Evolutionary conservation across 2,888 invertebrate species (phyloP).

Genomic region (Fissipunctia ypsillon): DNA sequence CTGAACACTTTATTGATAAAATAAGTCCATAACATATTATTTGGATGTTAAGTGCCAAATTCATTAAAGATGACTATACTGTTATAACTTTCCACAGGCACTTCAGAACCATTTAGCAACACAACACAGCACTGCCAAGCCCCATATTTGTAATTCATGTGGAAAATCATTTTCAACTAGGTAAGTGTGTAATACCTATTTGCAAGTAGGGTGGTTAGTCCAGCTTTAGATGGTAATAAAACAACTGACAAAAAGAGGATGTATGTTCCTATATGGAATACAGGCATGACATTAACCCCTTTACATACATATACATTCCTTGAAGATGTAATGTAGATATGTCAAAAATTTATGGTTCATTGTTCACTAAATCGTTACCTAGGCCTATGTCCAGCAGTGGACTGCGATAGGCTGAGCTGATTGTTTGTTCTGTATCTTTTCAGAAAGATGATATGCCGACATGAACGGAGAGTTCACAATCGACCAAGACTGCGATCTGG

Average conservation of each 20-base stretch:
- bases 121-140: constrained; percentile 71
- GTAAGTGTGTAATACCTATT: constrained; percentile 50
- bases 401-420: no score
- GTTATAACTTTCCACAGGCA: constrained; percentile 57
- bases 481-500: constrained; percentile 69
- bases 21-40: not conserved
- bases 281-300: not conserved
- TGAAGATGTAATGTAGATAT: no score
- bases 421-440: constrained; percentile 36
- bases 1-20: not conserved
- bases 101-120: constrained; percentile 72
- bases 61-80: not conserved
- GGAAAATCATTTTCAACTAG: constrained; percentile 73
- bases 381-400: no score
- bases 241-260: not conserved
- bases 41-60: no score
- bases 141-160: constrained; percentile 69
- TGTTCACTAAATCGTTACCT: no score
- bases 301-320: no score
- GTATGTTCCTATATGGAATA: no score
- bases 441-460: constrained; percentile 72
- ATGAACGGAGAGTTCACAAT: constrained; percentile 73
- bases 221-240: not conserved
- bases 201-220: not conserved
- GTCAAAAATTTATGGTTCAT: no score